phyloP scores from a whole-genome alignment of 2,888 invertebrate species.

The Cecidostiba fungosa region DNA sequence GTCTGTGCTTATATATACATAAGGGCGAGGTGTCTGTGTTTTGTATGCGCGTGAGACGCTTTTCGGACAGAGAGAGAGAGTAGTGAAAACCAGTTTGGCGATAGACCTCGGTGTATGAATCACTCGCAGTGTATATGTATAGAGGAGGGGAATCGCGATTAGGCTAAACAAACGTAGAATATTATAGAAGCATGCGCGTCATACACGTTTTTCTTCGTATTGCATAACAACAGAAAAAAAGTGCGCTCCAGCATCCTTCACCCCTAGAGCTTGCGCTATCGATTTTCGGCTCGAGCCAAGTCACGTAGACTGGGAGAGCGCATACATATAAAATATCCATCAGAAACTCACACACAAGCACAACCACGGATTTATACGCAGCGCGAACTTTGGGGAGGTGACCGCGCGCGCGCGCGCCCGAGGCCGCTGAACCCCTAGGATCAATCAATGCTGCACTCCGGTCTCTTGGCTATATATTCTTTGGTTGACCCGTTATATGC shows the following conservation, averaged over 20 bases:
- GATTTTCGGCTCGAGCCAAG: neutral
- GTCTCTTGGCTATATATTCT: slow-evolving; percentile 42
- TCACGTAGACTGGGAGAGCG: neutral
- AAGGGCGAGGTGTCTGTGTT: neutral
- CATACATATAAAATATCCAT: neutral
- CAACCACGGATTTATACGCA: neutral
- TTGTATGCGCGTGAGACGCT: neutral
- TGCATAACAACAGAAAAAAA: neutral
- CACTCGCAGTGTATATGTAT: neutral
- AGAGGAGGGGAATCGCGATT: neutral
- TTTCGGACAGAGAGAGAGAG: neutral
- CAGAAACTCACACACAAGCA: neutral
- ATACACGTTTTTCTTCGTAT: neutral
- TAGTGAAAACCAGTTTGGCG: slow-evolving; percentile 3
- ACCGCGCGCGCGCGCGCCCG: slow-evolving; percentile 44
- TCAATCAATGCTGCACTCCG: slow-evolving; percentile 55
- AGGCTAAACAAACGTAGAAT: neutral
- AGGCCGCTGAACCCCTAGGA: slow-evolving; percentile 60
- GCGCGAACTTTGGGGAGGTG: slow-evolving; percentile 29
- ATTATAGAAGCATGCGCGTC: neutral
- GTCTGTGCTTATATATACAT: too few relatives aligned
- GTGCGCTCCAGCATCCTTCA: neutral
- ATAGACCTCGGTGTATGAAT: neutral
- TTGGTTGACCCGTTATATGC: slow-evolving; percentile 27
- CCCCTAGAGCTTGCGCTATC: too few relatives aligned